A percentile compares a stretch with the other conserved stretches of the same genome.
phyloP scores from a whole-genome alignment of 1,140 invertebrate genomes.

The Drosophila equinoxialis region DNA sequence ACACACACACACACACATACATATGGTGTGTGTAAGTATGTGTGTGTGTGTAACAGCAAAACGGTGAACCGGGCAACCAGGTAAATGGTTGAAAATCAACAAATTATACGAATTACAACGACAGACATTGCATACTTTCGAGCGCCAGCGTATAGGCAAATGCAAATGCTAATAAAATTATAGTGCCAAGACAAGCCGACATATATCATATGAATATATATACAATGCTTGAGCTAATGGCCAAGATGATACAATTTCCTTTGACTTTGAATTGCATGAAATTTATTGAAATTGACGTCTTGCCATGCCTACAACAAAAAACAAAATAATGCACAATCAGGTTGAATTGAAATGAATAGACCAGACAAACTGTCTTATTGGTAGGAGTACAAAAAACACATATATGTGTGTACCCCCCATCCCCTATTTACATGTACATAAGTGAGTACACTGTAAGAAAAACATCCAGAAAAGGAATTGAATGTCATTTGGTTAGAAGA shows the following conservation, averaged over 20 bases:
- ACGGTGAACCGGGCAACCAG: slow-evolving; percentile 38
- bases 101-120: slow-evolving; percentile 45
- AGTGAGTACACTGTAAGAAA: no score
- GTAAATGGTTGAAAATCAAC: slow-evolving; percentile 46
- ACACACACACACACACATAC: no score
- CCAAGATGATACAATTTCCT: slow-evolving; percentile 23
- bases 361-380: not conserved
- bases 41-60: no score
- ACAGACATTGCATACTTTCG: slow-evolving; percentile 26
- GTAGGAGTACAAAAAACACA: no score
- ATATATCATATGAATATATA: not conserved
- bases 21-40: no score
- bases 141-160: not conserved
- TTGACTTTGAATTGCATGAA: slow-evolving; percentile 6
- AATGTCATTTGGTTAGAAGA: no score
- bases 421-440: no score
- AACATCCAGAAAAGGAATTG: no score
- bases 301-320: slow-evolving; percentile 1
- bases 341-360: not conserved
- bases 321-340: slow-evolving; percentile 12
- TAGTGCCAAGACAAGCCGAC: slow-evolving; percentile 39
- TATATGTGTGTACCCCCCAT: not conserved
- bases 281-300: slow-evolving; percentile 7
- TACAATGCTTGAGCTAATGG: slow-evolving; percentile 4
- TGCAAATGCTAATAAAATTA: slow-evolving; percentile 77